Conservation (phyloP, 2,888 invertebrate genomes). For the Cremastinae sp. region DNA sequence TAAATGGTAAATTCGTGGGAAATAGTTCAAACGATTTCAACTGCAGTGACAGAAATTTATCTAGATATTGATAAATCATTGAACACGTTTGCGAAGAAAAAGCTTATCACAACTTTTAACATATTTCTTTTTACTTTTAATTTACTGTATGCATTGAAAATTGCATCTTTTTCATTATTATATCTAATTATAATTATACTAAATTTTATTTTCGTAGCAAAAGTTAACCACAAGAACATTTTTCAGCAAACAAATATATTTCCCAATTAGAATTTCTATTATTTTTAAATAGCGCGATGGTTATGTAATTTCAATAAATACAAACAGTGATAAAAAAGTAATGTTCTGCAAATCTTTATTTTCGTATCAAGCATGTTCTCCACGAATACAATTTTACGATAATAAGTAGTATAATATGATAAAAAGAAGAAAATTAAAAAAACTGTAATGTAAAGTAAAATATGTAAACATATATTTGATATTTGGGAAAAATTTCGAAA, state of each 20-base stretch:
- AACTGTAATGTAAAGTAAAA: constrained; percentile 18
- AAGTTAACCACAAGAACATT: constrained; percentile 52
- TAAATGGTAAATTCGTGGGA: too few species aligned
- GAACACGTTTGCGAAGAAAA: background rate
- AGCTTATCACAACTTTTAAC: background rate
- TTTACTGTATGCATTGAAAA: constrained; percentile 63
- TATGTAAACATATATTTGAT: constrained; percentile 31
- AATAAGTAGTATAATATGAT: background rate
- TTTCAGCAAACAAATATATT: too few species aligned
- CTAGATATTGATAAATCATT: background rate
- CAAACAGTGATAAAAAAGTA: too few species aligned
- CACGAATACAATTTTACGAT: background rate
- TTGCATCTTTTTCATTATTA: constrained; percentile 42
- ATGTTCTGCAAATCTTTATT: too few species aligned
- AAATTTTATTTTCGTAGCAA: too few species aligned
- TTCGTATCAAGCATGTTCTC: background rate
- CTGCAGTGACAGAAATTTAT: too few species aligned
- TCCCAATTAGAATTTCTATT: too few species aligned
- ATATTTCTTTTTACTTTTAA: background rate
- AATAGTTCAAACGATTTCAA: too few species aligned
- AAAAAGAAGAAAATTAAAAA: constrained; percentile 9
- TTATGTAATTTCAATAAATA: too few species aligned
- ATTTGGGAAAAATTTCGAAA: constrained; percentile 28
- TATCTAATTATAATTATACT: too few species aligned
- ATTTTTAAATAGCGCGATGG: too few species aligned